Evolutionary conservation across 1,140 invertebrate genomes (phyloP).

Genomic region (Drosophila guanche): DNA sequence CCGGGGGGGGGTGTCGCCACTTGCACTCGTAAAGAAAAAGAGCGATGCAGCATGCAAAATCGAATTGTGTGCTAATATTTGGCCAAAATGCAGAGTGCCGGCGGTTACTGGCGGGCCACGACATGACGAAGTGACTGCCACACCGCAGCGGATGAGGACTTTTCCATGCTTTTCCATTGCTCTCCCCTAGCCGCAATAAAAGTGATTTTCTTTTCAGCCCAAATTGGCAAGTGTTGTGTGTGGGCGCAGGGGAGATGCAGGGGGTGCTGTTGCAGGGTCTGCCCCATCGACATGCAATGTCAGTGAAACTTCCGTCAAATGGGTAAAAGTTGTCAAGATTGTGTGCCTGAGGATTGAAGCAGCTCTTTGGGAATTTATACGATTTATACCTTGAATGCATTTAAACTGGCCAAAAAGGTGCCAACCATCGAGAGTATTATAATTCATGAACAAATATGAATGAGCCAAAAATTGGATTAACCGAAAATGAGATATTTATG

Average conservation of each 20-base stretch:
- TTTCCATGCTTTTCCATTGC: slow-evolving; percentile 14
- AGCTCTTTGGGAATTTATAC: too few relatives aligned
- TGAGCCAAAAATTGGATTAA: too few relatives aligned
- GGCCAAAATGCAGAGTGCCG: slow-evolving; percentile 42
- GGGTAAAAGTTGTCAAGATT: slow-evolving; percentile 53
- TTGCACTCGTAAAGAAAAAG: slow-evolving; percentile 73
- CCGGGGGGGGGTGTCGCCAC: slow-evolving; percentile 53
- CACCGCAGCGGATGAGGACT: slow-evolving; percentile 24
- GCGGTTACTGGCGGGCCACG: slow-evolving; percentile 34
- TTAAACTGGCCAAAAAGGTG: neutral
- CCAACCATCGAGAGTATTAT: too few relatives aligned
- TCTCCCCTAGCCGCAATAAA: slow-evolving; percentile 49
- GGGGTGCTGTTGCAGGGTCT: neutral
- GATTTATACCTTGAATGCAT: too few relatives aligned
- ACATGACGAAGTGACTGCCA: slow-evolving; percentile 61
- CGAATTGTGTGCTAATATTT: slow-evolving; percentile 80
- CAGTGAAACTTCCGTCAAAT: slow-evolving; percentile 61
- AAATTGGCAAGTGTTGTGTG: slow-evolving; percentile 45
- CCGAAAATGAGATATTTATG: too few relatives aligned
- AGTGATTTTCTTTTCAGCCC: slow-evolving; percentile 58
- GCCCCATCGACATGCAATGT: slow-evolving; percentile 64
- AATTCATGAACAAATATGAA: too few relatives aligned
- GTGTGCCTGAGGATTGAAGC: too few relatives aligned
- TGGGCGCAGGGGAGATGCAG: neutral
- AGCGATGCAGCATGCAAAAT: slow-evolving; percentile 61